A percentile compares a stretch with the other conserved stretches of the same genome.
phyloP scores from a whole-genome alignment of 2,113 vertebrate species.

The Anolis carolinensis region DNA sequence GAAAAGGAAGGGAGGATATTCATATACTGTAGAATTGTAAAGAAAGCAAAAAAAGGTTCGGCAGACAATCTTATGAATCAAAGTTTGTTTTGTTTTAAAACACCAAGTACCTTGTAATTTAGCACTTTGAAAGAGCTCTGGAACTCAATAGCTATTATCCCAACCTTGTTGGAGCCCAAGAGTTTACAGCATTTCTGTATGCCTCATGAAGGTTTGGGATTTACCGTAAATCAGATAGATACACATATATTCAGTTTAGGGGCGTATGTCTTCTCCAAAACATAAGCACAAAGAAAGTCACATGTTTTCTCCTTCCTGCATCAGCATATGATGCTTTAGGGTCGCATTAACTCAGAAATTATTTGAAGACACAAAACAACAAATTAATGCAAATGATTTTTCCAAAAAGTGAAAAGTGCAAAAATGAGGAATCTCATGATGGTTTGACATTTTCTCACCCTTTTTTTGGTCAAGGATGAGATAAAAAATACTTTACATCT shows the following conservation, averaged over 20 bases:
- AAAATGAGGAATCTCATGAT: no score
- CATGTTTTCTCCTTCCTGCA: no score
- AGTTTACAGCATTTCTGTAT: neutral
- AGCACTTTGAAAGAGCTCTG: neutral
- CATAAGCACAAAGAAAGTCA: no score
- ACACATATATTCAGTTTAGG: neutral
- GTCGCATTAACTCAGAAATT: no score
- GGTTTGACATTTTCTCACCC: no score
- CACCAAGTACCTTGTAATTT: conserved; percentile 26
- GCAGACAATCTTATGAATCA: neutral
- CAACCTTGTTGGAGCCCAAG: neutral
- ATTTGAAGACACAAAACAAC: no score
- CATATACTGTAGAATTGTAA: neutral
- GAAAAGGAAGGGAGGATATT: neutral
- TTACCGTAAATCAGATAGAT: neutral
- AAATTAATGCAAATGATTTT: no score
- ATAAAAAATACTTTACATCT: no score
- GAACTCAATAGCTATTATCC: neutral
- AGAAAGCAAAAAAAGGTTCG: neutral
- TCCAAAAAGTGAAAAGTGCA: no score
- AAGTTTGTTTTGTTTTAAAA: conserved; percentile 12
- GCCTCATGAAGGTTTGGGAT: neutral
- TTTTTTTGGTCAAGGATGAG: no score
- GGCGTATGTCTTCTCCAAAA: no score
- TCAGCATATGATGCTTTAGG: no score